Conservation (phyloP, 2,113 vertebrate species). For the Sarotherodon lohbergeri region DNA sequence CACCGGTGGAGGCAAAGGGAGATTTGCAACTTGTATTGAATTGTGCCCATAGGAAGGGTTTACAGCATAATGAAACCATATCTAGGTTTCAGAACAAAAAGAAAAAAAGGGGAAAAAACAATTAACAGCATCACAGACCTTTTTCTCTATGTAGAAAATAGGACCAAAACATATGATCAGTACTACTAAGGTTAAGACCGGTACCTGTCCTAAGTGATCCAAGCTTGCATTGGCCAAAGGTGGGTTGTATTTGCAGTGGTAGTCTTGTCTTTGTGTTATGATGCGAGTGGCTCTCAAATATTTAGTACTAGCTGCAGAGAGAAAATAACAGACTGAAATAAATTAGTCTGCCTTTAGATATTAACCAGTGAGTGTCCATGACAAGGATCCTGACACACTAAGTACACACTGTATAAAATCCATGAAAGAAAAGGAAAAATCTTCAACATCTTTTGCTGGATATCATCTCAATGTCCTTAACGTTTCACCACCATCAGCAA, state of each 20-base stretch:
- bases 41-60: fast-evolving
- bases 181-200: background rate
- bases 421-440: background rate
- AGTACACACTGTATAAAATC: background rate
- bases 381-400: background rate
- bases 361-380: background rate
- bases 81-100: constrained; percentile 50
- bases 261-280: fast-evolving
- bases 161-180: background rate
- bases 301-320: constrained; percentile 36
- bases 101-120: background rate
- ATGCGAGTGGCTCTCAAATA: constrained; percentile 16
- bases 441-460: background rate
- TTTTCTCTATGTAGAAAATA: background rate
- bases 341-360: background rate
- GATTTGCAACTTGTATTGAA: background rate
- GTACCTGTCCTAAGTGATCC: constrained; percentile 25
- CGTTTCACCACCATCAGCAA: background rate
- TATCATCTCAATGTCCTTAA: background rate
- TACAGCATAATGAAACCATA: constrained; percentile 54
- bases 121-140: background rate
- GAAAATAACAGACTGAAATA: background rate
- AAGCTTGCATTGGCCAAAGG: background rate
- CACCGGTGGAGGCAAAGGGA: background rate
- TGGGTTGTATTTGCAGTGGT: constrained; percentile 41